Base-by-base conservation (phyloP, 2,113 vertebrate genomes). In the Ophthalmolycus amberensis region DNA sequence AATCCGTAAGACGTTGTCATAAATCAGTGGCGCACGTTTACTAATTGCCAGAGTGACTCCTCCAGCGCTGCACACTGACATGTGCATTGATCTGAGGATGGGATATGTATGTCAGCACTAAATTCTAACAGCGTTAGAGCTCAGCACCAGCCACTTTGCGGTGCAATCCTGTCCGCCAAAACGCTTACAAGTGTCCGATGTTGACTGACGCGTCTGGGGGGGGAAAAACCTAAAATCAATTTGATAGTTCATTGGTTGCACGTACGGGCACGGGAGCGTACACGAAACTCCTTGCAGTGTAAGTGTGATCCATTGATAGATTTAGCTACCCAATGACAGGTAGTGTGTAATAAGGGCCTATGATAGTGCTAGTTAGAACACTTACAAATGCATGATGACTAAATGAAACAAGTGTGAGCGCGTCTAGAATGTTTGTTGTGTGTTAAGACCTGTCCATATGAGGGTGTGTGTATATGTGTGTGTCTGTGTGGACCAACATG, bases 211-310 rank as follows among this genome's bases (percentile, higher is more conserved):
- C 60, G 68, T 89, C 88, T 27, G 22, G 60, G 22, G n/a, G 3
- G 54, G 25, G 38, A 32, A 82, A 79, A 83, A 75, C 62, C 65
- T 64, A 37, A 84, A 89, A 93, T 94, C 93, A 90, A 92, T 93
- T 27, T 52, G 29, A 82, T 81, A 48, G 81, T 88, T 94, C 90
- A 94, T 91, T 92, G 85, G 80, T 84, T 82, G 77, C 40, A 0
- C 62, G 71, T 42, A 71, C 54, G 73, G 34, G 71, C 56, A 64
- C 0, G 48, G 66, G 69, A 66, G 84, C 2, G 12, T 75, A 34
- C 74, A 37, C 83, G 69, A 68, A 37, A 76, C 69, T 84, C 58
- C 68, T 50, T 29, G 50, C 77, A 32, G 66, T 64, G 54, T 74
- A 74, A 74, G 77, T 82, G 70, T 75, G 79, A 84, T 77, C 44